A percentile compares a stretch with the other conserved stretches of the same genome.
Evolutionary conservation across 1,140 invertebrate species (phyloP).

Genomic region (Temnothorax curvispinosus): DNA sequence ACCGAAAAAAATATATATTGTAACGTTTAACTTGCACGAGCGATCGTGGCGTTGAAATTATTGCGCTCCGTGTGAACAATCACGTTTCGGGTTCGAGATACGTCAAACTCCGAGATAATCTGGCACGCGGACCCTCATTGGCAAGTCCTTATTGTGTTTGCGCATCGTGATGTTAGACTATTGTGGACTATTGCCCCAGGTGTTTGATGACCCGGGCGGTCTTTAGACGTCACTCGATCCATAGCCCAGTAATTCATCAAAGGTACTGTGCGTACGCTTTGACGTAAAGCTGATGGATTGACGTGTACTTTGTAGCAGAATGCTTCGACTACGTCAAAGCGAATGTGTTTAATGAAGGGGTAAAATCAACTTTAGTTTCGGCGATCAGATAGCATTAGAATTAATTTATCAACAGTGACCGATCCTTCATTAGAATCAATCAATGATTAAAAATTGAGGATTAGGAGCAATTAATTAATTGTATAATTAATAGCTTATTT

Average conservation of each 20-base stretch:
- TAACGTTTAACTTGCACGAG: not conserved
- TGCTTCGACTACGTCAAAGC: conserved; percentile 3
- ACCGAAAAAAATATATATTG: not conserved
- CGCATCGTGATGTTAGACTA: conserved; percentile 60
- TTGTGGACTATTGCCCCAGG: conserved; percentile 60
- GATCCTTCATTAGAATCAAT: not conserved
- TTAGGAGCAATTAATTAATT: conserved; percentile 8
- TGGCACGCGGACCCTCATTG: conserved; percentile 8
- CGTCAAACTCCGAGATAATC: conserved; percentile 40
- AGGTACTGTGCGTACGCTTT: conserved; percentile 55
- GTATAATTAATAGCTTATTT: not conserved
- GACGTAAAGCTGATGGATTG: conserved; percentile 61
- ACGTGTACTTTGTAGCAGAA: conserved; percentile 40
- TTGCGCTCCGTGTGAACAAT: not conserved
- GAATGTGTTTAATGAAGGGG: not conserved
- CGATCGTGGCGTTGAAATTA: not conserved
- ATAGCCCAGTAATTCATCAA: conserved; percentile 59
- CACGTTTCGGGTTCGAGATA: not conserved
- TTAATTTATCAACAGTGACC: not conserved
- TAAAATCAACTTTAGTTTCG: conserved; percentile 39
- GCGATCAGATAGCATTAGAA: not conserved
- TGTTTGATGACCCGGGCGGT: conserved; percentile 56
- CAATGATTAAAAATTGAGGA: not conserved
- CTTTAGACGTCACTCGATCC: conserved; percentile 58
- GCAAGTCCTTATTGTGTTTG: conserved; percentile 55